These are phyloP conservation scores for Orchesella flavescens DNA, from an alignment of 2,888 invertebrate genomes.

Conservation along the genomic window DNA sequence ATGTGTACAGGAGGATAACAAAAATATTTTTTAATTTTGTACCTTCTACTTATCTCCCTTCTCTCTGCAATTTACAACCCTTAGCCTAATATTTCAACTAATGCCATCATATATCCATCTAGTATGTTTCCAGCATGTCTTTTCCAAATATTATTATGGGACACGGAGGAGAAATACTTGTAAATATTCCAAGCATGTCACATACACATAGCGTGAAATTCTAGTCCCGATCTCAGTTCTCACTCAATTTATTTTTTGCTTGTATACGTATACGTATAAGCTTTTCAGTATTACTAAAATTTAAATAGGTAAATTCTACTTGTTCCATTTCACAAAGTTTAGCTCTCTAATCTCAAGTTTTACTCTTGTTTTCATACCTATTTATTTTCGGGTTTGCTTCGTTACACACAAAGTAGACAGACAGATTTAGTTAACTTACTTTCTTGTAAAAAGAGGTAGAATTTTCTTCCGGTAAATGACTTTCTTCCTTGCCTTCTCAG, in stretches of 20 bases:
- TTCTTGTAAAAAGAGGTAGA: background rate
- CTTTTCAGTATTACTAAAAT: too few relatives aligned
- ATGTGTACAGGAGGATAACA: too few relatives aligned
- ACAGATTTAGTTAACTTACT: background rate
- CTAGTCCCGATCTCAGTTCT: slow-evolving; percentile 46
- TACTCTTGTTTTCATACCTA: background rate
- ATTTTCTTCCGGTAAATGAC: slow-evolving; percentile 29
- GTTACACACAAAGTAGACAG: background rate
- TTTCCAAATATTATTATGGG: slow-evolving; percentile 21
- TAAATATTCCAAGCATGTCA: slow-evolving; percentile 19
- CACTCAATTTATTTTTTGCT: slow-evolving; percentile 37
- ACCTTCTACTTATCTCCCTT: too few relatives aligned
- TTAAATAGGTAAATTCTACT: background rate
- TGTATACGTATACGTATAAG: too few relatives aligned
- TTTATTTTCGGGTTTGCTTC: background rate
- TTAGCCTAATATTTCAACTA: too few relatives aligned
- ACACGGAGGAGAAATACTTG: slow-evolving; percentile 9
- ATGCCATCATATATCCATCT: too few relatives aligned
- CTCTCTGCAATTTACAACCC: too few relatives aligned
- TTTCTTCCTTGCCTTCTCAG: slow-evolving; percentile 9
- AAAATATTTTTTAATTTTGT: too few relatives aligned
- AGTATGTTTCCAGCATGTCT: too few relatives aligned
- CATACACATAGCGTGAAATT: slow-evolving; percentile 23
- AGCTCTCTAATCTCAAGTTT: too few relatives aligned
- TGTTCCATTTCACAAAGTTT: too few relatives aligned